Evolutionary conservation across 2,113 vertebrate species (phyloP).

Genomic region (Scomber scombrus): DNA sequence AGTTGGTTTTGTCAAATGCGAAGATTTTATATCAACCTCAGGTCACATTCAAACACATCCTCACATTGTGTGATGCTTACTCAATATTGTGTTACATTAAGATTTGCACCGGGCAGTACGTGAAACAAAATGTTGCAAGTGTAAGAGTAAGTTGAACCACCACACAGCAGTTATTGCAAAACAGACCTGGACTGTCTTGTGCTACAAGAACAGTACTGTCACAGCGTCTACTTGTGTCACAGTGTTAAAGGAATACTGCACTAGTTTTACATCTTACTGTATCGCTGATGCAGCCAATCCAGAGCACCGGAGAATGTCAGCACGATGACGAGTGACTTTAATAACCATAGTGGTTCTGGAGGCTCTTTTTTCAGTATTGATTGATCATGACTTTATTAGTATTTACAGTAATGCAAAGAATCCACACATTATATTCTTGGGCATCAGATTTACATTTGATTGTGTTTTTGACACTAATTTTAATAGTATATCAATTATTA

Average conservation of each 20-base stretch:
- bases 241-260: too few species aligned
- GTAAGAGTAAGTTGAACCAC: neutral
- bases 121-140: constrained; percentile 5
- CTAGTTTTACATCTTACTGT: too few species aligned
- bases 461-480: neutral
- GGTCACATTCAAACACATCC: neutral
- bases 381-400: too few species aligned
- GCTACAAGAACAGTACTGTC: neutral
- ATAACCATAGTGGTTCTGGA: too few species aligned
- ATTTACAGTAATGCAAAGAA: too few species aligned
- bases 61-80: constrained; percentile 9
- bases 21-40: constrained; percentile 20
- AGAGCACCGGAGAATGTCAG: too few species aligned
- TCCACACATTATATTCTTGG: too few species aligned
- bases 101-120: neutral
- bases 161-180: neutral
- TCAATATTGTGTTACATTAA: constrained; percentile 9
- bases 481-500: neutral
- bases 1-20: neutral
- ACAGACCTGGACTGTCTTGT: neutral
- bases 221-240: too few species aligned
- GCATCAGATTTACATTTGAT: too few species aligned
- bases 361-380: too few species aligned
- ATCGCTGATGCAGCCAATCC: too few species aligned
- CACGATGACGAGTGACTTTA: too few species aligned